Conservation (phyloP, 2,797 vertebrate species). For the Pyrocephalus nanus region DNA sequence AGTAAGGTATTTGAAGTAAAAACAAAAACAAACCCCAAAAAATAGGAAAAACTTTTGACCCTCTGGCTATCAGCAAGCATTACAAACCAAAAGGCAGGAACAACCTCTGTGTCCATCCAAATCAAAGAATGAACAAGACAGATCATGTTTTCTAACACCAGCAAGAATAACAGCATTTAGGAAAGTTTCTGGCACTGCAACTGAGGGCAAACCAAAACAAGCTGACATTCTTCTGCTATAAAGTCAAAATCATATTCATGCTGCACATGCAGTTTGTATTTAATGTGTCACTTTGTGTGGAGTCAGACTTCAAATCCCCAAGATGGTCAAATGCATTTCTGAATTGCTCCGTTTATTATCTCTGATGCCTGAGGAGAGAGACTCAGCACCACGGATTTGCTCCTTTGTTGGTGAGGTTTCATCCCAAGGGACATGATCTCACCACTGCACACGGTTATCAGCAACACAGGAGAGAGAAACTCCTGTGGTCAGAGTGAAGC, state of each 20-base stretch:
- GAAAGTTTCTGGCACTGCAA: neutral
- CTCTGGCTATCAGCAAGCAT: neutral
- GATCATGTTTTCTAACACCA: neutral
- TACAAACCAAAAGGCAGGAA: neutral
- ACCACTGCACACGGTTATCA: neutral
- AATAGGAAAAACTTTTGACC: neutral
- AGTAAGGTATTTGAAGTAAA: neutral
- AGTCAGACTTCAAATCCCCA: neutral
- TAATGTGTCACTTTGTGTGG: neutral
- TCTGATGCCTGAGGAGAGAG: neutral
- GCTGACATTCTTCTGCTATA: neutral
- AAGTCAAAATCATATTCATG: neutral
- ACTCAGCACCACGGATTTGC: neutral
- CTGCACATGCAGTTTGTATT: neutral
- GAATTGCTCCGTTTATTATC: neutral
- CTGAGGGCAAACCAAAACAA: neutral
- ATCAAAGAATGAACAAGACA: neutral
- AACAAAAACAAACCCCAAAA: neutral
- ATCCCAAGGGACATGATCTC: conserved; percentile 1
- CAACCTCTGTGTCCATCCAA: neutral
- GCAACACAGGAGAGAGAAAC: neutral
- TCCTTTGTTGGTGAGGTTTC: neutral
- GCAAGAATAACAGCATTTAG: neutral
- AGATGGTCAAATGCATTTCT: neutral
- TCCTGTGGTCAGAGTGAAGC: neutral